Percentiles rank a stretch among this genome's conserved stretches.
Evolutionary conservation across 2,888 invertebrate genomes (phyloP).

Genomic region (Clanis bilineata): DNA sequence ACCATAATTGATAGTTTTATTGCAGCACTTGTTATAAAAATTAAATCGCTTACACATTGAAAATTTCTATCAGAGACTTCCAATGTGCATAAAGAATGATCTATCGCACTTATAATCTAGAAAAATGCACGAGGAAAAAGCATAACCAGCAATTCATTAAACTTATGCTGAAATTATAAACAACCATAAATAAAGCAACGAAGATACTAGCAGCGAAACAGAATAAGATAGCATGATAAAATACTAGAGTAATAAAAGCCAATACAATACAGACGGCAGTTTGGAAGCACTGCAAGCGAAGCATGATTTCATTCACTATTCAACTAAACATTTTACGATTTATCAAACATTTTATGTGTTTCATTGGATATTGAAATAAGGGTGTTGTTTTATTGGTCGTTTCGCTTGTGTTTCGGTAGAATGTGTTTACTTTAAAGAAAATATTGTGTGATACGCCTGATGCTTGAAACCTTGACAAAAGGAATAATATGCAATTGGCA

Average conservation of each 20-base stretch:
- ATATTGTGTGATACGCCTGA: background rate
- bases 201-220: constrained; percentile 12
- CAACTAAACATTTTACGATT: constrained; percentile 17
- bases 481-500: background rate
- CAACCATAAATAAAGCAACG: background rate
- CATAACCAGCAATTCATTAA: background rate
- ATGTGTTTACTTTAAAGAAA: background rate
- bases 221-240: constrained; percentile 21
- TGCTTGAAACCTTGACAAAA: background rate
- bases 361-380: constrained; percentile 16
- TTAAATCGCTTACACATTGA: too few species aligned
- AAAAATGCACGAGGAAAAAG: background rate
- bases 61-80: background rate
- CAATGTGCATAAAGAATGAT: background rate
- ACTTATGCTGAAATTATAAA: background rate
- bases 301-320: constrained; percentile 15
- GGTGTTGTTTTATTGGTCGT: constrained; percentile 7
- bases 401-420: background rate
- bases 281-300: constrained; percentile 15
- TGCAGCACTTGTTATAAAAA: too few species aligned
- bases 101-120: background rate
- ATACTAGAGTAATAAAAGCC: constrained; percentile 23
- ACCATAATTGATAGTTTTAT: too few species aligned
- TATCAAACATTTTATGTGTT: constrained; percentile 17
- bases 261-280: constrained; percentile 13